phyloP scores from a whole-genome alignment of 2,797 vertebrate species.

The Hafferia zeledoni region DNA sequence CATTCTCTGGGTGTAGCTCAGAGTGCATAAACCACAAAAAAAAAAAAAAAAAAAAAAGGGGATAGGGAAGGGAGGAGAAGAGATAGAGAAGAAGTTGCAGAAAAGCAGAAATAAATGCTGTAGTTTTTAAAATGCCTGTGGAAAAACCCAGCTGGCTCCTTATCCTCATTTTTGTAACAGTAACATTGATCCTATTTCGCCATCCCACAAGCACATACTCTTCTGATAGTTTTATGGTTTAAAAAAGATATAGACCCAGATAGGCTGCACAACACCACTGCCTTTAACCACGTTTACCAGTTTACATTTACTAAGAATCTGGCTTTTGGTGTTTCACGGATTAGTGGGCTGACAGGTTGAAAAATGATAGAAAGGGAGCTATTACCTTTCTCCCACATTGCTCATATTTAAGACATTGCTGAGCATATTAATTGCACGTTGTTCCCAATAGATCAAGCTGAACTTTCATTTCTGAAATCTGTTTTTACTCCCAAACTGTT shows the following conservation, averaged over 20 bases:
- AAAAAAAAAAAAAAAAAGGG: neutral
- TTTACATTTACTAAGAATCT: constrained; percentile 30
- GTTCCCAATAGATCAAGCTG: constrained; percentile 53
- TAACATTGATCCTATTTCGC: constrained; percentile 55
- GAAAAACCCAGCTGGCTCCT: constrained; percentile 68
- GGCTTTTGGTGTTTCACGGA: constrained; percentile 21
- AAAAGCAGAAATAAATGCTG: constrained; percentile 60
- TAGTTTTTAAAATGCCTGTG: constrained; percentile 46
- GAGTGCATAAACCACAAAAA: neutral
- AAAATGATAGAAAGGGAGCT: constrained; percentile 64
- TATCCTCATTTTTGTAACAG: constrained; percentile 64
- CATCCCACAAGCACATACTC: constrained; percentile 24
- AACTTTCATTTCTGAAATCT: constrained; percentile 66
- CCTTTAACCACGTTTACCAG: neutral
- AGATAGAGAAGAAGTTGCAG: constrained; percentile 46
- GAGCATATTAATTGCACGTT: constrained; percentile 62
- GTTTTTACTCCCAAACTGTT: constrained; percentile 59
- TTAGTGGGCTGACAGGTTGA: constrained; percentile 50
- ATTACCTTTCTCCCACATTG: constrained; percentile 69
- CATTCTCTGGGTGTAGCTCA: constrained; percentile 36
- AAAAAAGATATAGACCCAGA: neutral
- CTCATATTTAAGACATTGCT: constrained; percentile 60
- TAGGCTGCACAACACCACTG: neutral
- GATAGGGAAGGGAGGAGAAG: constrained; percentile 45
- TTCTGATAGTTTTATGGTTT: constrained; percentile 4